A percentile compares a stretch with the other conserved stretches of the same genome.
Evolutionary conservation across 2,888 invertebrate genomes (phyloP).

Genomic region (Belgica antarctica): DNA sequence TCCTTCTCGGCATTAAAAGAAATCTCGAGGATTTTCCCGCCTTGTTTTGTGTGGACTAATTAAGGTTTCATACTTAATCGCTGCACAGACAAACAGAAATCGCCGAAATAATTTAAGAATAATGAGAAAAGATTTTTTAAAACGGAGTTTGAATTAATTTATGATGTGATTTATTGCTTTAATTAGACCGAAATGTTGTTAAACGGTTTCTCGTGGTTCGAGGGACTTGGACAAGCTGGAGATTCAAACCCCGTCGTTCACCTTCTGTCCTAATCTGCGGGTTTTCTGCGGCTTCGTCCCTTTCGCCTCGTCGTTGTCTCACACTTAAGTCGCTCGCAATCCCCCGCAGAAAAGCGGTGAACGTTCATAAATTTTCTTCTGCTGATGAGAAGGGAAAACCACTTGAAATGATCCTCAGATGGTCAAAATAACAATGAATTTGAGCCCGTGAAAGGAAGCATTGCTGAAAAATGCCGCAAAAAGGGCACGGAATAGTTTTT

Average conservation of each 20-base stretch:
- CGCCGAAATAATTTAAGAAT: constrained; percentile 37
- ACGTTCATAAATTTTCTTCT: background rate
- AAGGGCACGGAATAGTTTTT: constrained; percentile 14
- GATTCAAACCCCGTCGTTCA: no score
- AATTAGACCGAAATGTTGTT: constrained; percentile 24
- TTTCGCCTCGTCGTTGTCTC: constrained; percentile 5
- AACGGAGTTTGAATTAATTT: constrained; percentile 37
- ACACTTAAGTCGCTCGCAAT: background rate
- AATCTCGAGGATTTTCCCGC: constrained; percentile 34
- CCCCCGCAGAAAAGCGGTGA: constrained; percentile 18
- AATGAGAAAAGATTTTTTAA: constrained; percentile 22
- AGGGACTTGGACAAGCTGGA: no score
- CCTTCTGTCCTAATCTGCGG: constrained; percentile 11
- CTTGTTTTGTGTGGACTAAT: no score
- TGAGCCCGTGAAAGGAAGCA: background rate
- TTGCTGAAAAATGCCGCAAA: background rate
- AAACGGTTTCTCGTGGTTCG: no score
- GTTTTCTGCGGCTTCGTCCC: constrained; percentile 1
- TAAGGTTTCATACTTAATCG: constrained; percentile 37
- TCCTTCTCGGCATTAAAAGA: constrained; percentile 22
- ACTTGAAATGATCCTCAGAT: constrained; percentile 10
- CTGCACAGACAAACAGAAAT: constrained; percentile 20
- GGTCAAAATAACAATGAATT: background rate
- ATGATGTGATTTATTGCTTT: constrained; percentile 42
- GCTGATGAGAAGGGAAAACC: background rate